These are phyloP conservation scores for Elegia similella DNA, from an alignment of 2,888 invertebrate genomes.

Conservation along the genomic window DNA sequence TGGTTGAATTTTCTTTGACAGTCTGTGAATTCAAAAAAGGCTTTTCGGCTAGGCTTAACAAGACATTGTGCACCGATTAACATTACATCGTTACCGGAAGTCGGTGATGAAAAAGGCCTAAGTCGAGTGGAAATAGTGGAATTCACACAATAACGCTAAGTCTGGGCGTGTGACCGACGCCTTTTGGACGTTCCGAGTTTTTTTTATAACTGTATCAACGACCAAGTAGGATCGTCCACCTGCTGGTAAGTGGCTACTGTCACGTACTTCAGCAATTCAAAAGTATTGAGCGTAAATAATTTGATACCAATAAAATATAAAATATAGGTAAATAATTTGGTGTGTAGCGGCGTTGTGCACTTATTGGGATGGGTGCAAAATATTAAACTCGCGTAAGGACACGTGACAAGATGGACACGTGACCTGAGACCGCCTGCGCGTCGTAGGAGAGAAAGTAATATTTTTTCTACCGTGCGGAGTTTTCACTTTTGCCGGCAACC, in stretches of 20 bases:
- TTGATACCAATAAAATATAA: too few relatives aligned
- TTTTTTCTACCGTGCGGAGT: too few relatives aligned
- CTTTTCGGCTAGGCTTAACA: constrained; percentile 43
- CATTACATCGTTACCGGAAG: constrained; percentile 60
- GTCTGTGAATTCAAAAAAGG: constrained; percentile 19
- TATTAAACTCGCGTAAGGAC: too few relatives aligned
- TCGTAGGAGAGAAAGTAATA: too few relatives aligned
- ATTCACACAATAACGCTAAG: constrained; percentile 54
- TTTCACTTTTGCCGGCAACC: too few relatives aligned
- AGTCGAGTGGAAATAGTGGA: constrained; percentile 41
- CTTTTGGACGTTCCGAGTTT: constrained; percentile 21
- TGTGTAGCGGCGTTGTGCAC: too few relatives aligned
- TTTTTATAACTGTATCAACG: background rate
- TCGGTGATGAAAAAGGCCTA: constrained; percentile 43
- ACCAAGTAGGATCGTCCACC: background rate
- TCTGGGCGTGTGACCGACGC: constrained; percentile 46
- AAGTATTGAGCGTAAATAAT: too few relatives aligned
- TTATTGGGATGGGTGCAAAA: too few relatives aligned
- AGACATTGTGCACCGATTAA: constrained; percentile 62
- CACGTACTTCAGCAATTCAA: too few relatives aligned
- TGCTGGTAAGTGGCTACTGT: background rate
- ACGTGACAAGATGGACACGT: too few relatives aligned
- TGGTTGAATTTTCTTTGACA: constrained; percentile 12
- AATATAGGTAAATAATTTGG: too few relatives aligned
- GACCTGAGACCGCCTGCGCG: too few relatives aligned